A percentile compares a stretch with the other conserved stretches of the same genome.
These are phyloP conservation scores for Phalanger gymnotis DNA, from an alignment of 2,797 vertebrate species.

Conservation along the genomic window DNA sequence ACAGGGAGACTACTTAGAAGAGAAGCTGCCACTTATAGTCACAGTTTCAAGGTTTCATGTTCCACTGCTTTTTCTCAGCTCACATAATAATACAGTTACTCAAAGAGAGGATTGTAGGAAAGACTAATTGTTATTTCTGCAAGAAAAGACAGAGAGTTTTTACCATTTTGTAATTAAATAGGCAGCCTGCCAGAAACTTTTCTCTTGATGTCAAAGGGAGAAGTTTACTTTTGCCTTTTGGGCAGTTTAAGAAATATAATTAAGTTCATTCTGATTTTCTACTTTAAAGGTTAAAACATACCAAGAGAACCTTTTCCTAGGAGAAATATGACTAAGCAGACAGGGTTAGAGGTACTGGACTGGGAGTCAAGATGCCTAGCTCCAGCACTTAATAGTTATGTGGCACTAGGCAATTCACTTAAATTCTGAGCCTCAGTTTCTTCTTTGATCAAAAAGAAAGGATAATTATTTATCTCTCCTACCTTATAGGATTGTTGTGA, in stretches of 20 bases:
- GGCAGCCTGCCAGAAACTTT: background rate
- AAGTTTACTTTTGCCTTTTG: background rate
- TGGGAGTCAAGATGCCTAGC: background rate
- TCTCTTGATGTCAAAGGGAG: background rate
- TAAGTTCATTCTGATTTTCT: background rate
- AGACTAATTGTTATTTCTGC: background rate
- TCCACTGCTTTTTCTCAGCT: background rate
- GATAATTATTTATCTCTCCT: background rate
- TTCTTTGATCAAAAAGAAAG: background rate
- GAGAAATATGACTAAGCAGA: slow-evolving; percentile 16
- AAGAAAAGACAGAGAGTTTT: background rate
- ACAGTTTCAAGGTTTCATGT: background rate
- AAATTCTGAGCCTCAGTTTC: background rate
- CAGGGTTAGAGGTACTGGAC: background rate
- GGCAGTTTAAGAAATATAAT: slow-evolving; percentile 4
- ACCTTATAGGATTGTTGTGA: background rate
- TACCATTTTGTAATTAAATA: background rate
- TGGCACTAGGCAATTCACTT: background rate
- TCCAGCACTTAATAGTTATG: background rate
- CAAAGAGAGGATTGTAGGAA: background rate
- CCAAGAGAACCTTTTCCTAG: background rate
- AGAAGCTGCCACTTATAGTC: background rate
- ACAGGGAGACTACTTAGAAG: background rate
- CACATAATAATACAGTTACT: background rate
- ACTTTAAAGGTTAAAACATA: background rate